Evolutionary conservation across 2,888 invertebrate genomes (phyloP), one percentile per base, ranked within the genome.

Genomic region (Elaeidobius kamerunicus): DNA sequence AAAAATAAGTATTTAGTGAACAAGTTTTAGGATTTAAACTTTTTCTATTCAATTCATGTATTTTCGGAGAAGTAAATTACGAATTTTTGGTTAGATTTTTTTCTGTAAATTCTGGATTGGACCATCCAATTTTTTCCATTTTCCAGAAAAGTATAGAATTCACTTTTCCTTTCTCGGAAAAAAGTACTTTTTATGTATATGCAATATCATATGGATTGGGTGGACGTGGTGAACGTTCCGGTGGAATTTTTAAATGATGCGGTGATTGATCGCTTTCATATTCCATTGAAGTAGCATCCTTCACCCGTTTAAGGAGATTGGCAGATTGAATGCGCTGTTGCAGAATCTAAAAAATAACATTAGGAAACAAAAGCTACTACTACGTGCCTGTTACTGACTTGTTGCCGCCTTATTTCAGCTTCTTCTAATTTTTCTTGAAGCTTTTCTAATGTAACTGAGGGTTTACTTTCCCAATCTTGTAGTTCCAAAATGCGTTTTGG

Each of bases 381-480:
- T n/a, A n/a, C n/a, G n/a, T n/a, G n/a, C n/a, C n/a, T n/a, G 4
- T 14, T 35, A 28, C 40, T 17, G 62, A 72, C 72, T 74, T 82
- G 79, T 61, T 79, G 78, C 49, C 88, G 78, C 55, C 88, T 76
- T 56, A 79, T 77, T 63, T 88, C 87, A 1, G 88, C 88, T 53
- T 84, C 85, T 15, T 84, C 85, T 56, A 86, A 73, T 65, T 85
- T 87, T 65, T 83, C 85, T 63, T 83, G 81, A 20, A 88, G 76
- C 55, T 83, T 80, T 17, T 83, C 80, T 34, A 85, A 71, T 2
- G 71, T 69, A 5, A 67, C 56, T 60, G 80, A 75, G 15, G 79
- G 78, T 14, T 41, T 41, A 42, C 76, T 75, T 2, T 81, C 78
- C 3, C 80, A 79, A 56, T 85, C 84, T 61, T 86, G 78, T 34